These are phyloP conservation scores for Geococcyx californianus DNA, from an alignment of 2,113 vertebrate genomes.

Conservation along the genomic window DNA sequence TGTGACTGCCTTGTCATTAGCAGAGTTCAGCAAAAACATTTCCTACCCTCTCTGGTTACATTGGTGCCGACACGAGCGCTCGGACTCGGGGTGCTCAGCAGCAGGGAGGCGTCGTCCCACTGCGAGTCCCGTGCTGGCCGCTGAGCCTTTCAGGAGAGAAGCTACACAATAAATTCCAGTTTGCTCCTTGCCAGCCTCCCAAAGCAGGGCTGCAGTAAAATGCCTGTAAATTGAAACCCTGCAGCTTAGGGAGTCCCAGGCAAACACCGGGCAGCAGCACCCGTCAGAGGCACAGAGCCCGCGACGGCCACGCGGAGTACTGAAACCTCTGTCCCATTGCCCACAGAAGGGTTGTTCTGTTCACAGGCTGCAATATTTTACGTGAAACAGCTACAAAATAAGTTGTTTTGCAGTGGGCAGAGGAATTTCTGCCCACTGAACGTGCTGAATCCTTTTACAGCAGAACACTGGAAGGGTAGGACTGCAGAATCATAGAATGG, in stretches of 20 bases:
- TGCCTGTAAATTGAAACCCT: neutral
- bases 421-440: neutral
- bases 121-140: neutral
- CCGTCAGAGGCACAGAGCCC: neutral
- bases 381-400: neutral
- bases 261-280: neutral
- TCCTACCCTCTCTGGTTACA: neutral
- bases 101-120: neutral
- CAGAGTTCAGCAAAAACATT: neutral
- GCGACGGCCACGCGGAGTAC: neutral
- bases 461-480: neutral
- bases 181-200: neutral
- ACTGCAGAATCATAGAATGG: no score
- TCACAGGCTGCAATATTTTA: neutral
- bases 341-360: rapidly evolving
- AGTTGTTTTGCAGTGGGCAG: neutral
- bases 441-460: rapidly evolving
- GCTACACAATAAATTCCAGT: neutral
- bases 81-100: neutral
- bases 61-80: neutral
- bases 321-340: rapidly evolving
- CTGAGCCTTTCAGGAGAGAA: neutral
- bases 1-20: neutral
- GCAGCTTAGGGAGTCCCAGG: neutral
- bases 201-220: neutral